These are phyloP conservation scores for Lagorchestes hirsutus DNA, from an alignment of 2,797 vertebrate genomes.

Conservation along the genomic window DNA sequence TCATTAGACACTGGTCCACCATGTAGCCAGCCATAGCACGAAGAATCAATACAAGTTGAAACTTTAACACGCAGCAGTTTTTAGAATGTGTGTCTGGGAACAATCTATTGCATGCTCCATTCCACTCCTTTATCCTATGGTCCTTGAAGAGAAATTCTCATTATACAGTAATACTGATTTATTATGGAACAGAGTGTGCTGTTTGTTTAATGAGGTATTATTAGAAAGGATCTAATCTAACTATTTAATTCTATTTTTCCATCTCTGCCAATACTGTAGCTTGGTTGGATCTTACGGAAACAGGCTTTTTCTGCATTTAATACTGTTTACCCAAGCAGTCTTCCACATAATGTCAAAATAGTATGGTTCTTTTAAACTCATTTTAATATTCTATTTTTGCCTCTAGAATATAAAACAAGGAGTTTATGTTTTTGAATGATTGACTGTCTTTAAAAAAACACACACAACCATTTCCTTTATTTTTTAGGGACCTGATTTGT, in stretches of 20 bases:
- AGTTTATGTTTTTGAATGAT: not conserved
- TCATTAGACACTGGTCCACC: conserved; percentile 78
- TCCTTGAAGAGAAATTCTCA: conserved; percentile 49
- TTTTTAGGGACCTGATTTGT: conserved; percentile 31
- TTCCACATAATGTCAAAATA: not conserved
- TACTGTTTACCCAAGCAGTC: not conserved
- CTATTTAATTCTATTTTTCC: conserved; percentile 12
- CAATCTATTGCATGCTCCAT: not conserved
- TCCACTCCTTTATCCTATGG: conserved; percentile 56
- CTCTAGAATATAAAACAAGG: not conserved
- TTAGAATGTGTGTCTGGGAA: conserved; percentile 30
- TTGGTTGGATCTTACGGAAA: conserved; percentile 30
- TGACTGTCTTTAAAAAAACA: not conserved
- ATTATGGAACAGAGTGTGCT: not conserved
- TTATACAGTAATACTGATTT: conserved; percentile 18
- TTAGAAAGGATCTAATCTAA: not conserved
- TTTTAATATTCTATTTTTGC: conserved; percentile 20
- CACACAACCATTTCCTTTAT: not conserved
- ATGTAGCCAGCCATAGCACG: conserved; percentile 69
- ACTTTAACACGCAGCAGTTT: conserved; percentile 6
- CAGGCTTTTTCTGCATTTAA: conserved; percentile 26
- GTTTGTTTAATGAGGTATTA: conserved; percentile 5
- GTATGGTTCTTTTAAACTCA: not conserved
- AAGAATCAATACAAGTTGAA: conserved; percentile 51
- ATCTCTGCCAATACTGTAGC: not conserved